Evolutionary conservation across 2,113 vertebrate genomes (phyloP).

Genomic region (Typhlomys cinereus): DNA sequence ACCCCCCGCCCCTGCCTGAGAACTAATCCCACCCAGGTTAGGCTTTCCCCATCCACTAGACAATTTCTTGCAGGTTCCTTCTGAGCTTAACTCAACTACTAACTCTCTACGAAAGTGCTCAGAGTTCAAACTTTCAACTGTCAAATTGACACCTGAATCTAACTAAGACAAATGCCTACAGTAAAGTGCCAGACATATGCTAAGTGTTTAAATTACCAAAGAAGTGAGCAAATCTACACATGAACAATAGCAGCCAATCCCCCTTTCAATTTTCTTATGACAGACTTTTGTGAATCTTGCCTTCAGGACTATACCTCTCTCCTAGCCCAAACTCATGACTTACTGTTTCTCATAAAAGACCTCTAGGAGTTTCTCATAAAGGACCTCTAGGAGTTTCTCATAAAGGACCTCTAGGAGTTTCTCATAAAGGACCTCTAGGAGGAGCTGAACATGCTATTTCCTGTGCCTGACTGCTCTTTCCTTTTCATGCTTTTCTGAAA

Average conservation of each 20-base stretch:
- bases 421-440: neutral
- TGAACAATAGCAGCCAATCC: neutral
- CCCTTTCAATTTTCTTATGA: too few relatives aligned
- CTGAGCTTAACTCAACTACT: too few relatives aligned
- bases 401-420: neutral
- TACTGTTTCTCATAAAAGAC: neutral
- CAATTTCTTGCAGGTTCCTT: too few relatives aligned
- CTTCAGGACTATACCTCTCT: neutral
- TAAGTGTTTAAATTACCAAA: neutral
- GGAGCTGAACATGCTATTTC: neutral
- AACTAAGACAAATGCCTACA: too few relatives aligned
- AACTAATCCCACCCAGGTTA: too few relatives aligned
- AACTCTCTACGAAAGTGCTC: too few relatives aligned
- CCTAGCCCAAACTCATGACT: neutral
- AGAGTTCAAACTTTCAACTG: too few relatives aligned
- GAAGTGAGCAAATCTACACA: slow-evolving; percentile 8
- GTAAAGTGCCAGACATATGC: neutral
- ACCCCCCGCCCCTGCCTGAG: too few relatives aligned
- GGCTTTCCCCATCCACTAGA: too few relatives aligned
- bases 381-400: neutral
- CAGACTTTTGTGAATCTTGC: neutral
- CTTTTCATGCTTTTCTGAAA: neutral
- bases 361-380: neutral
- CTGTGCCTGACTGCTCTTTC: neutral
- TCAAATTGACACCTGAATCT: too few relatives aligned